phyloP scores from a whole-genome alignment of 2,888 invertebrate genomes.

The Epirrhoe alternata region DNA sequence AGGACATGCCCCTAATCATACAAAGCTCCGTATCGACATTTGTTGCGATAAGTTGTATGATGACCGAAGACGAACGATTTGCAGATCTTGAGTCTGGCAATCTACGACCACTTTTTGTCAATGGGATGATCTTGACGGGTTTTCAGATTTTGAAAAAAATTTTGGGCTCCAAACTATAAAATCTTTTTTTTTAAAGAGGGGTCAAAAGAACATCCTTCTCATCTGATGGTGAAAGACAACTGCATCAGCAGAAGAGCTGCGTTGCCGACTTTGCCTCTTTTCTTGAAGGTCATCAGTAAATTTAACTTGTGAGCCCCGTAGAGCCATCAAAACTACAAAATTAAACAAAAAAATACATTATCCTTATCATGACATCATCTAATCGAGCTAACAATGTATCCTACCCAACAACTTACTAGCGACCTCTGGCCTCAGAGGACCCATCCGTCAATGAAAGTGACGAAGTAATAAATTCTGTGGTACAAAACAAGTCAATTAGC shows the following conservation, averaged over 20 bases:
- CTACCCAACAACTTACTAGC: conserved; percentile 18
- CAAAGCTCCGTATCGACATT: conserved; percentile 21
- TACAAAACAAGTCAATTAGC: conserved; percentile 72
- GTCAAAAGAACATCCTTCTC: too few relatives aligned
- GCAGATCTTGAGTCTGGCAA: not conserved
- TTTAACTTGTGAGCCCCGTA: too few relatives aligned
- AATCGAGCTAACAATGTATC: conserved; percentile 8
- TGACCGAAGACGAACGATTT: conserved; percentile 1
- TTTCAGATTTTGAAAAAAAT: too few relatives aligned
- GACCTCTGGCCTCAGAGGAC: conserved; percentile 39
- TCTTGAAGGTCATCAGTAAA: too few relatives aligned
- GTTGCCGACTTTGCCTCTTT: too few relatives aligned
- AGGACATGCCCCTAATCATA: conserved; percentile 33
- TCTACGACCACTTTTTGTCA: too few relatives aligned
- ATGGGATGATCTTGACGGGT: too few relatives aligned
- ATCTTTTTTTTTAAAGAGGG: too few relatives aligned
- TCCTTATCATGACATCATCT: conserved; percentile 5
- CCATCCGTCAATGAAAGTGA: conserved; percentile 53
- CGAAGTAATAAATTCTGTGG: conserved; percentile 59
- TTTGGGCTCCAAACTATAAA: too few relatives aligned
- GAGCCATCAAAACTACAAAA: not conserved
- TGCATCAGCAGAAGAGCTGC: too few relatives aligned
- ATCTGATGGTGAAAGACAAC: too few relatives aligned
- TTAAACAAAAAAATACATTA: not conserved
- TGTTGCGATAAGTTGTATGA: conserved; percentile 8